Evolutionary conservation across 2,888 invertebrate species (phyloP), one percentile per base, ranked within the genome.

Genomic region (Polia nebulosa): DNA sequence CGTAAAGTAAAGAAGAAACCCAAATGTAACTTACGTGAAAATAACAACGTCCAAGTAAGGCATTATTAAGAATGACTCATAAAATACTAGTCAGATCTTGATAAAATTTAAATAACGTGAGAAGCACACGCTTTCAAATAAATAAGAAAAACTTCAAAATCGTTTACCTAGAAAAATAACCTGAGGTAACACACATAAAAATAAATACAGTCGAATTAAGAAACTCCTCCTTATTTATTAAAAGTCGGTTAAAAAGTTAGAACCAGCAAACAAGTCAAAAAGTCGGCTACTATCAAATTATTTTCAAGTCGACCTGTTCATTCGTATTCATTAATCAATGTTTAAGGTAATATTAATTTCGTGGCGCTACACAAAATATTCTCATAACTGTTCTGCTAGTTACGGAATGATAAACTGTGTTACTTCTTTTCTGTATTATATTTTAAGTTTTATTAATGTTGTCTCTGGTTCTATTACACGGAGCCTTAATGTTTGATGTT

Each of bases 321-420:
- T 69, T 56, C 44, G 39, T 29, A 36, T 27, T 59, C 80, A 81
- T 81, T 83, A 81, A 83, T 83, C 83, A 83, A 71, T 56, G 66
- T 80, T 78, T 79, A 61, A 81, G 62, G 72, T 73, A 61, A 72
- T 70, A 81, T 81, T 82, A 74, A 75, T 81, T 72, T 72, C 49
- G 59, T 72, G 59, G 62, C 65, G 72, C 58, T 70, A 58, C 68
- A 69, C 53, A 62, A 65, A 72, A 66, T 64, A 53, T 77, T 77
- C 51, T 47, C 41, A 69, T 29, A 62, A 71, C 47, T 32, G 44
- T 64, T 65, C 44, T 22, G 25, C 64, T 60, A 36, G 69, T 69
- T 82, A 60, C 1, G 17, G 51, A 59, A 47, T 78, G 62, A 78
- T 71, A 65, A 58, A 74, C 39, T 60, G 29, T 60, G 9, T 34